These are phyloP conservation scores for Phaonia tiefii DNA, from an alignment of 2,888 invertebrate species.

Conservation along the genomic window DNA sequence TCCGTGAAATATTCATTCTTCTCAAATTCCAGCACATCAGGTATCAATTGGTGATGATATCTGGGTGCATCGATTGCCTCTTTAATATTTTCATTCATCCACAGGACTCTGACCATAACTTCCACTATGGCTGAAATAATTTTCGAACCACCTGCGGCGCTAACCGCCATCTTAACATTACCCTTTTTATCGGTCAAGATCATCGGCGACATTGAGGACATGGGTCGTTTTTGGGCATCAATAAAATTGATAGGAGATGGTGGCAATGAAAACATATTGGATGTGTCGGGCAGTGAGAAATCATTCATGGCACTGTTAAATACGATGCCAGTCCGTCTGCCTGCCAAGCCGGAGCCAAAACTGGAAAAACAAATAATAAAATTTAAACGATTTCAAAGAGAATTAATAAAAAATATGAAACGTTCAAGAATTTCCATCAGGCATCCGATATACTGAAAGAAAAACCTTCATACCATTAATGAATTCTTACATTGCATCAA, in stretches of 20 bases:
- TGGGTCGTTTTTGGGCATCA: constrained; percentile 89
- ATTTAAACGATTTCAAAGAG: constrained; percentile 9
- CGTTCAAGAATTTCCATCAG: neutral
- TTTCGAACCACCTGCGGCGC: constrained; percentile 94
- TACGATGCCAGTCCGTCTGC: constrained; percentile 91
- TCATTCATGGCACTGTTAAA: constrained; percentile 98
- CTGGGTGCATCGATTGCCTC: constrained; percentile 87
- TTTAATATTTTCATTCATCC: constrained; percentile 85
- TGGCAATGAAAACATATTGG: constrained; percentile 87
- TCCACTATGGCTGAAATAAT: constrained; percentile 90
- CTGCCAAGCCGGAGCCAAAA: constrained; percentile 90
- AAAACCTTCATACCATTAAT: too few species aligned
- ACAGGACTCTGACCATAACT: constrained; percentile 84
- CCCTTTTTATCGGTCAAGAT: constrained; percentile 86
- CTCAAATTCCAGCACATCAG: constrained; percentile 87
- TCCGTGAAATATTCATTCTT: constrained; percentile 80
- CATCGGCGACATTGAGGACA: constrained; percentile 95
- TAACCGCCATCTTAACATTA: constrained; percentile 85
- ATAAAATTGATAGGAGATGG: constrained; percentile 92
- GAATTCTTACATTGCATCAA: too few species aligned
- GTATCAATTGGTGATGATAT: constrained; percentile 92
- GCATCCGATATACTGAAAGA: too few species aligned
- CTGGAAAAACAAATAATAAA: constrained; percentile 80
- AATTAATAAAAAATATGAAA: neutral
- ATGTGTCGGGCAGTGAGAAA: constrained; percentile 89